These are phyloP conservation scores for Typhlichthys eigenmanni DNA, from an alignment of 2,797 vertebrate species.

Conservation along the genomic window DNA sequence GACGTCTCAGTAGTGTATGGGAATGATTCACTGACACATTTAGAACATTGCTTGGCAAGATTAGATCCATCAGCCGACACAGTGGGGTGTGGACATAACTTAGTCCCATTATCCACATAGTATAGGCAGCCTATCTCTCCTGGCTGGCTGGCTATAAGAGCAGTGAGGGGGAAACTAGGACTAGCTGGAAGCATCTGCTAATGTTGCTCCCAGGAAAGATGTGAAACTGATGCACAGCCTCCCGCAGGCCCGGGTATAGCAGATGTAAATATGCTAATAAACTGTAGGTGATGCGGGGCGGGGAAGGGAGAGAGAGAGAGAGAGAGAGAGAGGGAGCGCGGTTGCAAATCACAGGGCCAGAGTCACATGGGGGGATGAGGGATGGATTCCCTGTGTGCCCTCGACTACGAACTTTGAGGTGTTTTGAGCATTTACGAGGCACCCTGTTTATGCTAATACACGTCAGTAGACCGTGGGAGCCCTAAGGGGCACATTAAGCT, in stretches of 20 bases:
- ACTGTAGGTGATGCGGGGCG: background rate
- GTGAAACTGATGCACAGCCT: too few species aligned
- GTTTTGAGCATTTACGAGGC: slow-evolving; percentile 34
- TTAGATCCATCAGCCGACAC: slow-evolving; percentile 45
- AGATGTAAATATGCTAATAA: background rate
- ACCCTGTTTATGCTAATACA: slow-evolving; percentile 42
- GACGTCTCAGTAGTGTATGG: slow-evolving; percentile 43
- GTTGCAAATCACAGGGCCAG: background rate
- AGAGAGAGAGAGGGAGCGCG: background rate
- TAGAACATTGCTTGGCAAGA: slow-evolving; percentile 41
- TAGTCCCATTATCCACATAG: slow-evolving; percentile 30
- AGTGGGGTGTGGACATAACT: slow-evolving; percentile 31
- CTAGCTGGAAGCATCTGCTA: background rate
- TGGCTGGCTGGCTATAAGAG: background rate
- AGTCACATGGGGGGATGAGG: slow-evolving; percentile 7
- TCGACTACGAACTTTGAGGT: background rate
- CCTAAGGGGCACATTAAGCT: slow-evolving; percentile 37
- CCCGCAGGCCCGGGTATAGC: background rate
- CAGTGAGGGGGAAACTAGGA: background rate
- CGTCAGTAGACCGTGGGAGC: slow-evolving; percentile 37
- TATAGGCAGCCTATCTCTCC: slow-evolving; percentile 5
- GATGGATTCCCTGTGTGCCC: background rate
- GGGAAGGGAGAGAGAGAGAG: background rate
- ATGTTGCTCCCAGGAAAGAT: background rate
- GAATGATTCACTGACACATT: slow-evolving; percentile 42